Conservation (phyloP, 2,797 vertebrate species). For the Ctenosaura bakeri region DNA sequence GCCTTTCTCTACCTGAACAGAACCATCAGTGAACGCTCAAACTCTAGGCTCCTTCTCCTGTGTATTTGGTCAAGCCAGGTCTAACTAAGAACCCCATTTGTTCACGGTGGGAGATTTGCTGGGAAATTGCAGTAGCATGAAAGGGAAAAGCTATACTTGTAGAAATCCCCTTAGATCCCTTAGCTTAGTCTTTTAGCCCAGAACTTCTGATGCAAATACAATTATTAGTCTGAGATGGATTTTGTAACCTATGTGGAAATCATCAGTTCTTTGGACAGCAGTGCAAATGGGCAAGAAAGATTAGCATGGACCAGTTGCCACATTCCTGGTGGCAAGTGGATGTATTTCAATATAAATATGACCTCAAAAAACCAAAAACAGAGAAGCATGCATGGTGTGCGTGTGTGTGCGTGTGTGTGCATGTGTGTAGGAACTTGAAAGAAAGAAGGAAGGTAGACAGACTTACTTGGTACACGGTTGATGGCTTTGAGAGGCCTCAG, state of each 20-base stretch:
- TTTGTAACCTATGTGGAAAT: not conserved
- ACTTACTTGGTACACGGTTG: slow-evolving; percentile 98
- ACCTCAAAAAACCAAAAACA: not conserved
- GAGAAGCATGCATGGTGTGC: not conserved
- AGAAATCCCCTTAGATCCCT: not conserved
- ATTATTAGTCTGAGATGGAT: not conserved
- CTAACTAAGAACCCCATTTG: not conserved
- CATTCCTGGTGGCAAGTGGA: too few relatives aligned
- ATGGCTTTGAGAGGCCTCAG: slow-evolving; percentile 97
- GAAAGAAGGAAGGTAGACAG: rapidly evolving
- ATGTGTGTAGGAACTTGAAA: not conserved
- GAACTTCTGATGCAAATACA: not conserved
- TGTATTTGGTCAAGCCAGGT: not conserved
- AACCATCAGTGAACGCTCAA: not conserved
- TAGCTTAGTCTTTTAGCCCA: not conserved
- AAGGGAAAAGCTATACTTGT: not conserved
- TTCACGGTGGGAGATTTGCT: not conserved
- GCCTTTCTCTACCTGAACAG: not conserved
- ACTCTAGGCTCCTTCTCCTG: not conserved
- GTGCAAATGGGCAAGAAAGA: not conserved
- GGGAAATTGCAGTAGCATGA: not conserved
- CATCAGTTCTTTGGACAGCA: not conserved
- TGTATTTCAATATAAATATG: not conserved
- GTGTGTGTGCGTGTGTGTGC: not conserved
- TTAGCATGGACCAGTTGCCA: not conserved